Evolutionary conservation across 1,140 invertebrate genomes (phyloP).

Genomic region (Megathymus violae): DNA sequence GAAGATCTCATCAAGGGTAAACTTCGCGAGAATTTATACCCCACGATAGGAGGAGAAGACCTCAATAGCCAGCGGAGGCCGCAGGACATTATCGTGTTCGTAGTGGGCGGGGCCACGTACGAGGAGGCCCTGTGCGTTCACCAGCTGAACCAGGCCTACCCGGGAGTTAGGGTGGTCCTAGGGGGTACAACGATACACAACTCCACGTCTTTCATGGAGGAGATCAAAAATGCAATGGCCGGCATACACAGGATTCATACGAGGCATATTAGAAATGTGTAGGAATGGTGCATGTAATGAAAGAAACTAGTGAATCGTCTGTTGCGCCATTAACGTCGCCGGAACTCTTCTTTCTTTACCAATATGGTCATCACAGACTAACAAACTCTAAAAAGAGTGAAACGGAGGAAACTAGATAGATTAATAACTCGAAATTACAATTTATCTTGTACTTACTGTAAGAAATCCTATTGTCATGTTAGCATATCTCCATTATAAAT

Average conservation of each 20-base stretch:
- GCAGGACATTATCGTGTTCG: slow-evolving; percentile 96
- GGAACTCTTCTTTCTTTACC: no score
- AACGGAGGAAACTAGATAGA: no score
- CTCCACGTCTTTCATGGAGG: slow-evolving; percentile 90
- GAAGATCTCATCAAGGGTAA: slow-evolving; percentile 96
- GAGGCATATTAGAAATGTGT: slow-evolving; percentile 69
- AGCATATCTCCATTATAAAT: no score
- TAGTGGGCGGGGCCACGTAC: slow-evolving; percentile 98
- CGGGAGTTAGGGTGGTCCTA: slow-evolving; percentile 91
- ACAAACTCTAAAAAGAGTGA: no score
- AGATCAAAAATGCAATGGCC: slow-evolving; percentile 85
- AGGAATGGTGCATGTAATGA: no score
- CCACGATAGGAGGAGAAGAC: slow-evolving; percentile 89
- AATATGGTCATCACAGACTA: no score
- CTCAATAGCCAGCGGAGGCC: slow-evolving; percentile 84
- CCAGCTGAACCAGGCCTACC: slow-evolving; percentile 91
- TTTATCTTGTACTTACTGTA: no score
- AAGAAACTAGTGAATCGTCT: no score
- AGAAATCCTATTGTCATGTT: no score
- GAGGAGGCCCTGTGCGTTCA: slow-evolving; percentile 96
- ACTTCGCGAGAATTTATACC: slow-evolving; percentile 92
- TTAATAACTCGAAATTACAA: no score
- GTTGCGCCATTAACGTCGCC: no score
- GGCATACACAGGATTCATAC: slow-evolving; percentile 84
- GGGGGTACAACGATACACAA: slow-evolving; percentile 97